Evolutionary conservation across 1,140 invertebrate genomes (phyloP), one percentile per base, ranked within the genome.

Genomic region (Sminthurides bifidus): DNA sequence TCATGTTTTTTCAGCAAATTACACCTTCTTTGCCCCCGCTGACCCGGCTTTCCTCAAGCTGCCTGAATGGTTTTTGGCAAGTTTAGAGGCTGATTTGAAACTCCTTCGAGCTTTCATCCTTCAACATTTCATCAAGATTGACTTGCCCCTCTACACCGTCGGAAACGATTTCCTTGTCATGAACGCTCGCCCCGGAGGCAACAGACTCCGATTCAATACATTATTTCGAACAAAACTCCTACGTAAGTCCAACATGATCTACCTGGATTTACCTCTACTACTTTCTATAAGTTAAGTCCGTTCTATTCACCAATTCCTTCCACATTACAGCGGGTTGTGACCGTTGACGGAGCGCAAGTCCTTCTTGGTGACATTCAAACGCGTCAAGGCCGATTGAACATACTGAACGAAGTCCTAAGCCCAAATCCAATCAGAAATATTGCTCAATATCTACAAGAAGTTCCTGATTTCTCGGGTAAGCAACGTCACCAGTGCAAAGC

Each of bases 1-100:
- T n/a, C n/a, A 29, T 30, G 12, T 46, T 37, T 23, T 31, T 52
- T 15, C 30, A 65, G 63, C 24, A 19, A 60, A 58, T 30, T 65
- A 60, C 56, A 65, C 63, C 1, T 50, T 65, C 12, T 63, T 65
- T 33, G 57, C 51, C 10, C 63, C 63, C 3, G 55, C 52, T n/a
- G 63, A 65, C 38, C 50, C 38, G 17, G 50, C 60, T 3, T 65
- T 65, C 38, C 29, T 55, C 35, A 5, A 24, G 14, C 37, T 65
- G 10, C 63, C 63, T 4, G 23, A 26, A 3, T 60, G 57, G 54
- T 63, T 63, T 29, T 29, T 56, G 35, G 58, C 55, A 17, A 53
- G 40, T 29, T 46, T 65, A 1, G 24, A 52, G 0, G 37, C 43
- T 5, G 52, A 65, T 31, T 41, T 52, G 24, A 56, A 55, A 23